Base-by-base conservation (phyloP, 2,888 invertebrate genomes). In the Synergus gifuensis region DNA sequence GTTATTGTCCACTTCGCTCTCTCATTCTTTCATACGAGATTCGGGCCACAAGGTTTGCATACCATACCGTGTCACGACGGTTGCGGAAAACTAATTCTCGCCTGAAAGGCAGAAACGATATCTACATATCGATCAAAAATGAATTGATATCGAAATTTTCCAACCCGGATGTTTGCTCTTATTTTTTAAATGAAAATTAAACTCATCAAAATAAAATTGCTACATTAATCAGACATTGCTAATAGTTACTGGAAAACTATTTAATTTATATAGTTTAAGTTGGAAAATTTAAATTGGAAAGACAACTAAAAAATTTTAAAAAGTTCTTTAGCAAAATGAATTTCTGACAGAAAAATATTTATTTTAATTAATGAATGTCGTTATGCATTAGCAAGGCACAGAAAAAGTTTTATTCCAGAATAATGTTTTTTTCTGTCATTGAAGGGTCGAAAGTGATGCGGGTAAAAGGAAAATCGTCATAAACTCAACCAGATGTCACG, bases 51-150 rank as follows among this genome's bases (percentile, higher is more conserved):
- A 83, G 86, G 88, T 90, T 90, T 89, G 88, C 90, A 89, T 90
- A 86, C 83, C 86, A 86, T 89, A 87, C 87, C 86, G 86, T 88
- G 88, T 88, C 89, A 86, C 88, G 88, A 89, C 90, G 86, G 87
- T 85, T 89, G 88, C 86, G 88, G 90, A 91, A 91, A 90, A 90
- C 88, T 90, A 91, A 91, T 91, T 91, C 88, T 86, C 88, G 81
- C 87, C 84, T 85, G 85, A 86, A 87, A 88, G 85, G 73, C 81
- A 77, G 22, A 60, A 76, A 42, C 42, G 22, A 62, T 76, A 44
- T 76, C 42, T 76, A 44, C 62, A 28, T 62, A 76, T 62, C 18
- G 22, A 76, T 76, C 42, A 42, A 62, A 22, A 60, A 40, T 76
- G 62, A 42, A 3, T 60, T 22, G 14, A 62, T 42, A n/a, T 62